A percentile compares a stretch with the other conserved stretches of the same genome.
Evolutionary conservation across 2,113 vertebrate species (phyloP).

Genomic region (Uropsilus gracilis): DNA sequence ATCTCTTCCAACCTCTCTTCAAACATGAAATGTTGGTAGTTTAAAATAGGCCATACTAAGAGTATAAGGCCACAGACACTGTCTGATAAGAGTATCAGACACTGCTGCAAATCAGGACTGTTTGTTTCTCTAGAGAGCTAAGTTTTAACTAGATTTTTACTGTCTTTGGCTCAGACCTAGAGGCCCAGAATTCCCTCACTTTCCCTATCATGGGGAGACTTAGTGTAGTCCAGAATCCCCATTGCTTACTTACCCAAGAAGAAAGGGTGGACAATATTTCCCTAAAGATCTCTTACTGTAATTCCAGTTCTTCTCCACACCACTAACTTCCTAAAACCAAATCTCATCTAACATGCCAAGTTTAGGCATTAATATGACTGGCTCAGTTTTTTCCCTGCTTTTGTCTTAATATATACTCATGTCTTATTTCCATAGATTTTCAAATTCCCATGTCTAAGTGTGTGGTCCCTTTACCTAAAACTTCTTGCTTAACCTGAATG

Average conservation of each 20-base stretch:
- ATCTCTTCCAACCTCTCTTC: neutral
- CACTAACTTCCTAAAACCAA: neutral
- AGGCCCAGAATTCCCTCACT: neutral
- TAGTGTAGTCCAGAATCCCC: neutral
- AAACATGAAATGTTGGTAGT: neutral
- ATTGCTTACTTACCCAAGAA: neutral
- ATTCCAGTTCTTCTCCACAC: conserved; percentile 2
- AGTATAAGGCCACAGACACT: neutral
- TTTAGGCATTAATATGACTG: neutral
- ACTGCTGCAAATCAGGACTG: neutral
- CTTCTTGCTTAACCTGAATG: neutral
- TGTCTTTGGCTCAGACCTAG: neutral
- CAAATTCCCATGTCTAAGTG: neutral
- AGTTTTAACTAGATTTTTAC: neutral
- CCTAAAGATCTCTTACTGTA: neutral
- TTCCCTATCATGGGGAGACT: neutral
- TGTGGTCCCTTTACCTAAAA: neutral
- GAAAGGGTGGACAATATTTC: neutral
- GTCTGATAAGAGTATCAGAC: no score
- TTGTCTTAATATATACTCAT: neutral
- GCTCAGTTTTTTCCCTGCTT: neutral
- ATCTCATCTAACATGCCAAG: neutral
- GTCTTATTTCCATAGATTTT: neutral
- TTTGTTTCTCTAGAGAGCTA: neutral
- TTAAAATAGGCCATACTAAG: neutral